A percentile compares a stretch with the other conserved stretches of the same genome.
phyloP scores from a whole-genome alignment of 2,113 vertebrate genomes.

The Rhynchomys soricoides region DNA sequence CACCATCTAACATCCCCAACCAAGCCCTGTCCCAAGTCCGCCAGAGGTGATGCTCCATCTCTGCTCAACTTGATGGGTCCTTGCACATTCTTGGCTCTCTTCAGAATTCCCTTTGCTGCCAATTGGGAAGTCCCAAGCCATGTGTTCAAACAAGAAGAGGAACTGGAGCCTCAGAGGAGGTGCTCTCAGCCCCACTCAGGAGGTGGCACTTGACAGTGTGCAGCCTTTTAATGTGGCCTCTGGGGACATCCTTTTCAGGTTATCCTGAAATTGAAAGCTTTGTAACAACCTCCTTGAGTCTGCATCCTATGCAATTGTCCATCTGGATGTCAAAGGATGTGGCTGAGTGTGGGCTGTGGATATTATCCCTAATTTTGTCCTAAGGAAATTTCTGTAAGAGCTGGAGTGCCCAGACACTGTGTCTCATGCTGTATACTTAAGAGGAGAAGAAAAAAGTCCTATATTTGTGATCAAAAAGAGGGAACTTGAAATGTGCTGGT shows the following conservation, averaged over 20 bases:
- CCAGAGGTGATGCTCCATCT: background rate
- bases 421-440: slow-evolving; percentile 86
- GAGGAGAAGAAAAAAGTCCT: slow-evolving; percentile 82
- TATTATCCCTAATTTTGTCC: slow-evolving; percentile 74
- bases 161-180: background rate
- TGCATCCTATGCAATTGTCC: slow-evolving; percentile 64
- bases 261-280: slow-evolving; percentile 63
- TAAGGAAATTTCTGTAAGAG: slow-evolving; percentile 77
- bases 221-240: background rate
- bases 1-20: background rate
- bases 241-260: slow-evolving; percentile 67
- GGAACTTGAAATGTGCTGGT: slow-evolving; percentile 88
- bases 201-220: background rate
- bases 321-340: slow-evolving; percentile 74
- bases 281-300: slow-evolving; percentile 70
- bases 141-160: slow-evolving; percentile 48
- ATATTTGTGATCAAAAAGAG: slow-evolving; percentile 88
- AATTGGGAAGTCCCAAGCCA: background rate
- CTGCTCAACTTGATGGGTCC: background rate
- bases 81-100: background rate
- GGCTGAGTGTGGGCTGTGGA: slow-evolving; percentile 73
- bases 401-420: slow-evolving; percentile 81
- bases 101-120: background rate
- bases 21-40: background rate
- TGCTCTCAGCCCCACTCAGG: slow-evolving; percentile 26